These are phyloP conservation scores for Cheilosia pagana DNA, from an alignment of 2,888 invertebrate genomes.

Conservation along the genomic window DNA sequence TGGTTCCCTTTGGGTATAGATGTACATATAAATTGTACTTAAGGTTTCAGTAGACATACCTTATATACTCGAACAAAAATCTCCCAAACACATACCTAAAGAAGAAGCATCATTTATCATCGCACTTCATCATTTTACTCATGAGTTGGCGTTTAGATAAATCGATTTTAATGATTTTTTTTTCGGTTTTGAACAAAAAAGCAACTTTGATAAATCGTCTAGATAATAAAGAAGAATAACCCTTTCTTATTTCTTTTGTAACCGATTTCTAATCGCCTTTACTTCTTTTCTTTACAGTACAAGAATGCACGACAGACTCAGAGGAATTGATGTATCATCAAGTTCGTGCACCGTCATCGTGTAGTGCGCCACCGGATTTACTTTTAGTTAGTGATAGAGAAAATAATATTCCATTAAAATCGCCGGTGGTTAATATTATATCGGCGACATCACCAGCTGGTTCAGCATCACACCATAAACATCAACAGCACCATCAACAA, in stretches of 20 bases:
- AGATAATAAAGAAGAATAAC: not conserved
- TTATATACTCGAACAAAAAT: slow-evolving; percentile 4
- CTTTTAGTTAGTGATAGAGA: slow-evolving; percentile 86
- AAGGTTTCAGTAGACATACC: slow-evolving; percentile 8
- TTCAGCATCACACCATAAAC: slow-evolving; percentile 75
- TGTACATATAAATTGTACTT: slow-evolving; percentile 15
- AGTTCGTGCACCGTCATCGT: slow-evolving; percentile 86
- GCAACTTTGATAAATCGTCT: slow-evolving; percentile 31
- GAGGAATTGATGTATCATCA: slow-evolving; percentile 87
- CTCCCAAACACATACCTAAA: not conserved
- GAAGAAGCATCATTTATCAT: slow-evolving; percentile 41
- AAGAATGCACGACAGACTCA: slow-evolving; percentile 88
- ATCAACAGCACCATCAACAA: slow-evolving; percentile 71
- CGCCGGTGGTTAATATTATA: slow-evolving; percentile 82
- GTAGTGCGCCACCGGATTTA: slow-evolving; percentile 87
- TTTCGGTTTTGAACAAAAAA: not conserved
- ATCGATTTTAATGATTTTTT: slow-evolving; percentile 12
- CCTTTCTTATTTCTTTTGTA: slow-evolving; percentile 10
- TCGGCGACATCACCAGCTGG: slow-evolving; percentile 79
- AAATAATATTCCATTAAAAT: slow-evolving; percentile 81
- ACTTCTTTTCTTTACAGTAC: slow-evolving; percentile 84
- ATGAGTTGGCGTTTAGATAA: slow-evolving; percentile 17
- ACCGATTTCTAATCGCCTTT: slow-evolving; percentile 27
- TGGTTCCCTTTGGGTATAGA: slow-evolving; percentile 1
- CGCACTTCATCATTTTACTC: slow-evolving; percentile 13